phyloP scores from a whole-genome alignment of 2,797 vertebrate genomes.

The Sternotherus odoratus region DNA sequence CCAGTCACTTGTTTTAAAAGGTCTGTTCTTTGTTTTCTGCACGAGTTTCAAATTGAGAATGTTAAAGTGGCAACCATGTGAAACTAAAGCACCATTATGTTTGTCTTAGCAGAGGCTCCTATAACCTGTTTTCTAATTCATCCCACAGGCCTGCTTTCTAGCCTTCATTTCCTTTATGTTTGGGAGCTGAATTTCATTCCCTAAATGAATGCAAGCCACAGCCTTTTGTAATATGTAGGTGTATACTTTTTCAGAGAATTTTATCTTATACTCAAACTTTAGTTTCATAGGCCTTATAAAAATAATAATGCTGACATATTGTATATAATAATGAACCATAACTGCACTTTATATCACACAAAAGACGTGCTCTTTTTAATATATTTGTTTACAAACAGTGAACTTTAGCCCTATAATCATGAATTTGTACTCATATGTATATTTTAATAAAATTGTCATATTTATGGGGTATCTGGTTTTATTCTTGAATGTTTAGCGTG shows the following conservation, averaged over 20 bases:
- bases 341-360: constrained; percentile 75
- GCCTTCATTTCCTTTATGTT: background rate
- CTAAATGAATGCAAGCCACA: constrained; percentile 43
- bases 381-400: constrained; percentile 78
- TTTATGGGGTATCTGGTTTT: constrained; percentile 77
- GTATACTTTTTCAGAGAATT: constrained; percentile 68
- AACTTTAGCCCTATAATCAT: constrained; percentile 67
- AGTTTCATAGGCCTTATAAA: constrained; percentile 25
- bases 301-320: constrained; percentile 47
- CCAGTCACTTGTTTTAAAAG: background rate
- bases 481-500: constrained; percentile 29
- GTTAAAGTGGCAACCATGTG: background rate
- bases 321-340: constrained; percentile 78
- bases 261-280: constrained; percentile 45
- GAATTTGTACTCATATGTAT: constrained; percentile 72
- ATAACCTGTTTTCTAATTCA: constrained; percentile 9
- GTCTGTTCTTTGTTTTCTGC: background rate
- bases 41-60: background rate
- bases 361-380: constrained; percentile 65
- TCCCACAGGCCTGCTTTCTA: background rate
- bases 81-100: background rate
- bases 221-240: constrained; percentile 59
- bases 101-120: background rate
- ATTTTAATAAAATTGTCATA: constrained; percentile 84
- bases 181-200: constrained; percentile 7